Percentiles rank a stretch among this genome's conserved stretches.
Evolutionary conservation across 2,797 vertebrate genomes (phyloP).

Genomic region (Pygocentrus nattereri): DNA sequence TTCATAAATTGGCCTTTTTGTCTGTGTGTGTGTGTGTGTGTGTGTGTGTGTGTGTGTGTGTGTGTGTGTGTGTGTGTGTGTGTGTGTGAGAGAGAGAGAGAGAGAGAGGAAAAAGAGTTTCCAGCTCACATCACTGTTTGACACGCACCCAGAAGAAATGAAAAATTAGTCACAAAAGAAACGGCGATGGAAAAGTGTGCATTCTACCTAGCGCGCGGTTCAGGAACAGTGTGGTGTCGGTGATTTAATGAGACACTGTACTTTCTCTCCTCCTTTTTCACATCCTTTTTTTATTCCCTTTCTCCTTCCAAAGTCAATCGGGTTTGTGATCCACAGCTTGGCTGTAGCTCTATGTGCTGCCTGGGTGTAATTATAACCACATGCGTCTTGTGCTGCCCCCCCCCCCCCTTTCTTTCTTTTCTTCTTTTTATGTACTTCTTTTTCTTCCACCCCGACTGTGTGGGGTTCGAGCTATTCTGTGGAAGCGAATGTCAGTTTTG

Average conservation of each 20-base stretch:
- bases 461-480: conserved; percentile 62
- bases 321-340: conserved; percentile 91
- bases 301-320: conserved; percentile 88
- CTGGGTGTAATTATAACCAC: conserved; percentile 97
- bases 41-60: conserved; percentile 38
- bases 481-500: conserved; percentile 59
- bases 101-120: conserved; percentile 27
- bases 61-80: conserved; percentile 6
- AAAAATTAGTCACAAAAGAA: conserved; percentile 68
- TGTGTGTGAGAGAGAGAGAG: conserved; percentile 42
- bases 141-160: conserved; percentile 41
- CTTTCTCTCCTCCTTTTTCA: conserved; percentile 92
- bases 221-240: conserved; percentile 83
- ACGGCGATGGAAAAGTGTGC: conserved; percentile 73
- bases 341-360: conserved; percentile 87
- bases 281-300: conserved; percentile 58
- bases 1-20: conserved; percentile 55
- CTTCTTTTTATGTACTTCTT: conserved; percentile 48
- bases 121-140: conserved; percentile 21
- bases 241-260: conserved; percentile 94
- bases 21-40: conserved; percentile 8
- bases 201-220: conserved; percentile 64
- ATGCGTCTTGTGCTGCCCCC: conserved; percentile 81
- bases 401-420: conserved; percentile 25
- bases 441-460: conserved; percentile 49